Evolutionary conservation across 2,888 invertebrate genomes (phyloP), one percentile per base, ranked within the genome.

Genomic region (Notodonta ziczac): DNA sequence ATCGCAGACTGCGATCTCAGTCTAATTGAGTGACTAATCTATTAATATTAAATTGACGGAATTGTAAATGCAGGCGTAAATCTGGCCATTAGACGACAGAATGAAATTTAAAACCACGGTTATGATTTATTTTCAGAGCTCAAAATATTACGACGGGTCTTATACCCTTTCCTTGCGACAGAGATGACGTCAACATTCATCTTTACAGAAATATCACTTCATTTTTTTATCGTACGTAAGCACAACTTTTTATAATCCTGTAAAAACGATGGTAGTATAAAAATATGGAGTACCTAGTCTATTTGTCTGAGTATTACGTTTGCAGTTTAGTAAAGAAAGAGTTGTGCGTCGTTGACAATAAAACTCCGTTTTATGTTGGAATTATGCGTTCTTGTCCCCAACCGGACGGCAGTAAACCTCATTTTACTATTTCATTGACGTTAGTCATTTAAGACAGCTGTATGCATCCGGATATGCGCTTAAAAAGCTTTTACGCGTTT

Each of bases 351-450:
- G 76, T 82, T 69, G 79, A 80, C 79, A 84, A 82, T 90, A 88
- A 90, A 89, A 85, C 72, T 68, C 60, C 69, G 78, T 84, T 88
- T 90, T 85, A 90, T 82, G 85, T 75, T 69, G 58, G 75, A 83
- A 90, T 89, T 89, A 89, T 88, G 84, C 88, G 77, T 82, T 80
- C 61, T 72, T 74, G 78, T 77, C 66, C 76, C 72, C 70, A 73
- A 78, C 78, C 74, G 78, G 83, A 80, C 80, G 78, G 74, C 69
- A 76, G 74, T 90, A 84, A 89, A 89, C 61, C 76, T n/a, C 70
- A 80, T 84, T 89, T 89, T 86, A 90, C 77, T 81, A 83, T 85
- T 80, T 69, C 73, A 77, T 76, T 83, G 87, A 85, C 85, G 80
- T 74, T 73, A 66, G 73, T 72, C 74, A 64, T 69, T 65, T 66